These are phyloP conservation scores for Matsumyia berberina DNA, from an alignment of 2,888 invertebrate species.

Conservation along the genomic window DNA sequence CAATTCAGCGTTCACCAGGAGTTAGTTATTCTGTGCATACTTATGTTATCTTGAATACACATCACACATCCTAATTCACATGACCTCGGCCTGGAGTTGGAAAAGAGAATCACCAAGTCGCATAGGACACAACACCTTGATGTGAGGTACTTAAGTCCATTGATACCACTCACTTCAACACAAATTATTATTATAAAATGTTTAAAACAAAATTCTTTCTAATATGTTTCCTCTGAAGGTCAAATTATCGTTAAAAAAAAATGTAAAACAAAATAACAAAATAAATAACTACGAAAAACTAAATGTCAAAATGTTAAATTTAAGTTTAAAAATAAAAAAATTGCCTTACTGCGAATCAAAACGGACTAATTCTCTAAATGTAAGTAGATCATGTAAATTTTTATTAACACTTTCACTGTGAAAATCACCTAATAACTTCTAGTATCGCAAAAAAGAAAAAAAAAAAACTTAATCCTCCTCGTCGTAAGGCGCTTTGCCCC, in stretches of 20 bases:
- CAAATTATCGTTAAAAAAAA: constrained; percentile 9
- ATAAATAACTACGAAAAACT: constrained; percentile 24
- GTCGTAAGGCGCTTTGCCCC: constrained; percentile 16
- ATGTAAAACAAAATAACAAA: neutral
- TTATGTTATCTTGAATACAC: no score
- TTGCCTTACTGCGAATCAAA: constrained; percentile 74
- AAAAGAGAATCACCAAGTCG: no score
- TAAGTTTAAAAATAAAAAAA: constrained; percentile 44
- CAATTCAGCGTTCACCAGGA: no score
- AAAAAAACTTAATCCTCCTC: constrained; percentile 2
- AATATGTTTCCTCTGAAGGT: constrained; percentile 1
- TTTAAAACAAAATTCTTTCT: neutral
- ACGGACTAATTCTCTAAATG: constrained; percentile 68
- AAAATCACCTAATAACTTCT: constrained; percentile 39
- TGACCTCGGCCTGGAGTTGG: no score
- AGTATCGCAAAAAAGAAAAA: constrained; percentile 14
- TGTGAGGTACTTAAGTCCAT: no score
- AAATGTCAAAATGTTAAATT: constrained; percentile 33
- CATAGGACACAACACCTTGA: no score
- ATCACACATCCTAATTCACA: no score
- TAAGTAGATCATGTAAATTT: constrained; percentile 60
- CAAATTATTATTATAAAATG: no score
- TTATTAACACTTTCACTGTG: constrained; percentile 27
- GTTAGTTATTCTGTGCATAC: no score
- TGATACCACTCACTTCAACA: no score